Percentiles rank a stretch among this genome's conserved stretches.
Evolutionary conservation across 2,888 invertebrate genomes (phyloP).

Genomic region (Stratiomys singularior): DNA sequence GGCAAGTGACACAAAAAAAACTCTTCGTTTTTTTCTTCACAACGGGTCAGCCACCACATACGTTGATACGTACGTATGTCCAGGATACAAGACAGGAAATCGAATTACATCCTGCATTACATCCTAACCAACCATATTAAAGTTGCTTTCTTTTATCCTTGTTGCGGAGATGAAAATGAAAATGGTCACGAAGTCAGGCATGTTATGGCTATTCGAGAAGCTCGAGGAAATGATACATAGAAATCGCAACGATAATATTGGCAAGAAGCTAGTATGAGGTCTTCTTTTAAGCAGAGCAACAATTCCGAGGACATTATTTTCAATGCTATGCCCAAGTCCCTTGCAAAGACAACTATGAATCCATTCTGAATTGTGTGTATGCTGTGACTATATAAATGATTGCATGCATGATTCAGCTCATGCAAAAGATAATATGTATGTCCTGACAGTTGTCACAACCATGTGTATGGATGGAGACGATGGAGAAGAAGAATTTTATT

Average conservation of each 20-base stretch:
- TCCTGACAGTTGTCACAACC: constrained; percentile 31
- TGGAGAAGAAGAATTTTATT: neutral
- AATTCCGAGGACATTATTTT: neutral
- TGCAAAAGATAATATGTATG: constrained; percentile 16
- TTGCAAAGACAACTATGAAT: neutral
- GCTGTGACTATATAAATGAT: neutral
- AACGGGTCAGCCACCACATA: no score
- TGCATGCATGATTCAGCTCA: constrained; percentile 10
- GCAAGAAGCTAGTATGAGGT: neutral
- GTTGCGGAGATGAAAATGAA: neutral
- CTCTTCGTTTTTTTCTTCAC: no score
- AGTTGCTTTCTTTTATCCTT: constrained; percentile 9
- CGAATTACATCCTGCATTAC: constrained; percentile 46
- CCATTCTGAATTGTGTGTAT: neutral
- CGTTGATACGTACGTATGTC: no score
- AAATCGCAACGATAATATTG: neutral
- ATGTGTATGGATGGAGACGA: neutral
- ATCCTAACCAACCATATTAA: constrained; percentile 42
- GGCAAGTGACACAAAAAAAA: no score
- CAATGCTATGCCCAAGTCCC: neutral
- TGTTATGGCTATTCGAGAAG: constrained; percentile 35
- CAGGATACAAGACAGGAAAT: constrained; percentile 38
- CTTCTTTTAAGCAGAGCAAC: neutral
- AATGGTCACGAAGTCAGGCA: constrained; percentile 7
- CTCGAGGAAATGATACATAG: constrained; percentile 36